Conservation (phyloP, 2,888 invertebrate genomes). For the Meganola albula region DNA sequence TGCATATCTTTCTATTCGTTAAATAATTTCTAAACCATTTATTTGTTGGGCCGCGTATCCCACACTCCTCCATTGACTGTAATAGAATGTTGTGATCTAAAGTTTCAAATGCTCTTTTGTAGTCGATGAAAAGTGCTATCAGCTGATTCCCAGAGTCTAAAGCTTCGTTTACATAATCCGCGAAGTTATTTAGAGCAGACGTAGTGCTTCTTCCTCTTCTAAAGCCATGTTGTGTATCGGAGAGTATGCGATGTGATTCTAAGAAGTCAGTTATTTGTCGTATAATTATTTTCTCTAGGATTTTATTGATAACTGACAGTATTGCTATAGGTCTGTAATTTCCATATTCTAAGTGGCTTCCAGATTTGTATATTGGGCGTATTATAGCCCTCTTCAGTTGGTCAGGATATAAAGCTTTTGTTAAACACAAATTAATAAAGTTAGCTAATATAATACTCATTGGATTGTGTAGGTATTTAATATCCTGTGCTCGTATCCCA, state of each 20-base stretch:
- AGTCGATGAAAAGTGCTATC: constrained; percentile 3
- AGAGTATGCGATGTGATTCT: neutral
- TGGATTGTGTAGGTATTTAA: constrained; percentile 6
- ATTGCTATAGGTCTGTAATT: too few relatives aligned
- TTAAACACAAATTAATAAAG: constrained; percentile 8
- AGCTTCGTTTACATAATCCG: neutral
- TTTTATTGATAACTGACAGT: neutral
- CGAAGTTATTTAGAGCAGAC: neutral
- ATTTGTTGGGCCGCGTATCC: neutral
- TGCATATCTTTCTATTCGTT: too few relatives aligned
- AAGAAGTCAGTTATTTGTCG: neutral
- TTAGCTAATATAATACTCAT: constrained; percentile 9
- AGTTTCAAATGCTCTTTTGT: constrained; percentile 2
- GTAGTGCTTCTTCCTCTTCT: neutral
- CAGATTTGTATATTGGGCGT: constrained; percentile 11
- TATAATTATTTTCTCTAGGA: constrained; percentile 1
- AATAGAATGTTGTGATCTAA: neutral
- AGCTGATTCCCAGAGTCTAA: neutral
- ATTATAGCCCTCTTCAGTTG: constrained; percentile 8
- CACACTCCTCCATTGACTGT: constrained; percentile 1
- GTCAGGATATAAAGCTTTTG: neutral
- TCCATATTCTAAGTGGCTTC: too few relatives aligned
- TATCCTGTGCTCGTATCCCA: constrained; percentile 7
- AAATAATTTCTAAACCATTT: too few relatives aligned
- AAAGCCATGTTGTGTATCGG: neutral